phyloP scores from a whole-genome alignment of 2,113 vertebrate genomes.

The Procavia capensis region DNA sequence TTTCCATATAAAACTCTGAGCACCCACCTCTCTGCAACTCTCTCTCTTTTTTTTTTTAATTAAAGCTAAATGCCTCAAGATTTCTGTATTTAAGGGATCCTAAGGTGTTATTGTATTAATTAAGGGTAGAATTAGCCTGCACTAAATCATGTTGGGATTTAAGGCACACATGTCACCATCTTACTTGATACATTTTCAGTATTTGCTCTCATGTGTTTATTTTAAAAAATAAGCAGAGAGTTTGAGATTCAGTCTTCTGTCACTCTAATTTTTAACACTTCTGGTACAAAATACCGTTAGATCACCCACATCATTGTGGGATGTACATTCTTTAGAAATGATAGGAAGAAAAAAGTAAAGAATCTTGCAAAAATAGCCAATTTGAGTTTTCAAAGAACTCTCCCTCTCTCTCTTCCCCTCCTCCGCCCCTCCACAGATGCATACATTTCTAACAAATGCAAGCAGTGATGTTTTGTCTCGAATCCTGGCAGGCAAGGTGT shows the following conservation, averaged over 20 bases:
- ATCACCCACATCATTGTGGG: slow-evolving; percentile 46
- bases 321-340: slow-evolving; percentile 62
- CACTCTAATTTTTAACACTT: slow-evolving; percentile 49
- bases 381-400: slow-evolving; percentile 48
- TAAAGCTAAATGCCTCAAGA: slow-evolving; percentile 21
- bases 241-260: slow-evolving; percentile 21
- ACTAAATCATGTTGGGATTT: slow-evolving; percentile 46
- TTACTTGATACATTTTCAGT: slow-evolving; percentile 49
- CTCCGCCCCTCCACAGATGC: background rate
- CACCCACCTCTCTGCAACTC: no score
- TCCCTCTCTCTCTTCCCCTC: background rate
- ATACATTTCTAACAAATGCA: slow-evolving; percentile 52
- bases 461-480: slow-evolving; percentile 56
- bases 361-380: slow-evolving; percentile 53
- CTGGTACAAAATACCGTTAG: slow-evolving; percentile 53
- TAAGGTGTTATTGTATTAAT: slow-evolving; percentile 68
- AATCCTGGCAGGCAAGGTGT: slow-evolving; percentile 23
- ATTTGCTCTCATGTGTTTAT: slow-evolving; percentile 54
- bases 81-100: slow-evolving; percentile 58
- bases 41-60: no score
- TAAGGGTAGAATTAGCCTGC: background rate
- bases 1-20: no score
- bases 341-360: background rate
- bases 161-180: slow-evolving; percentile 47
- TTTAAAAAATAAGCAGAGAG: slow-evolving; percentile 60